Percentiles rank a stretch among this genome's conserved stretches.
phyloP scores from a whole-genome alignment of 1,140 invertebrate species.

The Rhyacophila brunnea region DNA sequence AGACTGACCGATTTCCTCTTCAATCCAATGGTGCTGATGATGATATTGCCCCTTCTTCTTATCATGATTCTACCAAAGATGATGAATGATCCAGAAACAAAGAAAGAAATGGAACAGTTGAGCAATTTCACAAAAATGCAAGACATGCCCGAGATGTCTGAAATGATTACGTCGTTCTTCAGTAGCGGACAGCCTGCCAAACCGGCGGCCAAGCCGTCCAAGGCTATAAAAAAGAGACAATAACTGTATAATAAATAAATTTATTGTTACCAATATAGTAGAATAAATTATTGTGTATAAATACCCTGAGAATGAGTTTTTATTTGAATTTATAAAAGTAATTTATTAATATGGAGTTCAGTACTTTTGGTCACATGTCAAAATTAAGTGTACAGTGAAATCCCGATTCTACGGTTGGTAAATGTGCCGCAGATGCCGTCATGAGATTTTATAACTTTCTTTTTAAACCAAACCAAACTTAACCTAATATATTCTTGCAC shows the following conservation, averaged over 20 bases:
- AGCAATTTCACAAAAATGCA: conserved; percentile 76
- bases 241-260: conserved; percentile 38
- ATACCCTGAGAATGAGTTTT: too few species aligned
- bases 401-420: too few species aligned
- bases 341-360: too few species aligned
- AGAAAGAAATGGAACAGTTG: conserved; percentile 91
- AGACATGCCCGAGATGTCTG: conserved; percentile 86
- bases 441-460: too few species aligned
- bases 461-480: too few species aligned
- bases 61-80: conserved; percentile 94
- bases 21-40: conserved; percentile 98
- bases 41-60: conserved; percentile 87
- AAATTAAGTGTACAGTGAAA: too few species aligned
- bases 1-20: conserved; percentile 89
- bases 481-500: too few species aligned
- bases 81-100: conserved; percentile 95
- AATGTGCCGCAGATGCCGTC: too few species aligned
- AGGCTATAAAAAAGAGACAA: conserved; percentile 69
- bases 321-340: too few species aligned
- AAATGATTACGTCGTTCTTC: conserved; percentile 81
- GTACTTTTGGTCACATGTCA: too few species aligned
- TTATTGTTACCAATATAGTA: neutral
- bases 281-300: too few species aligned
- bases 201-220: conserved; percentile 60
- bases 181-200: conserved; percentile 58